Conservation (phyloP, 2,113 vertebrate genomes). For the Antigone vipio region DNA sequence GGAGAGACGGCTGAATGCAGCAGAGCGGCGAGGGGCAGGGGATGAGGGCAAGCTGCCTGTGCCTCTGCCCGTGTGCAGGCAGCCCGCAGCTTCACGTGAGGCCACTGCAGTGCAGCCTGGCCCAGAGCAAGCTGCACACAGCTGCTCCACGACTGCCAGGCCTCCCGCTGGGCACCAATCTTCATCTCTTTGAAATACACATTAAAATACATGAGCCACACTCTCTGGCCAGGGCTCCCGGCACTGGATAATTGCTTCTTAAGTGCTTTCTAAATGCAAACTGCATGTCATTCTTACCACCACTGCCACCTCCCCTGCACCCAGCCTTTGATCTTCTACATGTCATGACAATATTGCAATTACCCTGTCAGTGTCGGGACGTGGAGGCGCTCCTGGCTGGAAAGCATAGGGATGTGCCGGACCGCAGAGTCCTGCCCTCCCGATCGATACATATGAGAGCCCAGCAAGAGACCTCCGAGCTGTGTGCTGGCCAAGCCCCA, state of each 20-base stretch:
- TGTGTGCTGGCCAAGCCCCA: neutral
- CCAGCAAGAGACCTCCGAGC: neutral
- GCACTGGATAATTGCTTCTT: constrained; percentile 57
- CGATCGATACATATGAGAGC: fast-evolving
- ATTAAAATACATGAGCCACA: constrained; percentile 60
- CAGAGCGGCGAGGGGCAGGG: neutral
- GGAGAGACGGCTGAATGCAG: neutral
- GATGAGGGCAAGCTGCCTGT: neutral
- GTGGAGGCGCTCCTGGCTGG: neutral
- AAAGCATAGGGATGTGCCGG: neutral
- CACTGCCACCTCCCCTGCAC: constrained; percentile 42
- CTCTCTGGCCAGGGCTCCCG: constrained; percentile 36
- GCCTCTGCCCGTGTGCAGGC: neutral
- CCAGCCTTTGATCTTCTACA: constrained; percentile 51
- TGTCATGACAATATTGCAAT: constrained; percentile 67
- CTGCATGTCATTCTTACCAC: constrained; percentile 42
- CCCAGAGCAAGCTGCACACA: neutral
- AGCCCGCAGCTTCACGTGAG: neutral
- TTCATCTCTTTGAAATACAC: constrained; percentile 29
- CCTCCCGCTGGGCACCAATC: constrained; percentile 35
- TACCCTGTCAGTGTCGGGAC: neutral
- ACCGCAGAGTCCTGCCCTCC: neutral
- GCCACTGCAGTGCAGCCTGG: neutral
- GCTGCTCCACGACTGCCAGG: neutral
- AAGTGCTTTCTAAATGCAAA: constrained; percentile 68